These are phyloP conservation scores for Drosophila diplacantha DNA, from an alignment of 2,888 invertebrate species.

Conservation along the genomic window DNA sequence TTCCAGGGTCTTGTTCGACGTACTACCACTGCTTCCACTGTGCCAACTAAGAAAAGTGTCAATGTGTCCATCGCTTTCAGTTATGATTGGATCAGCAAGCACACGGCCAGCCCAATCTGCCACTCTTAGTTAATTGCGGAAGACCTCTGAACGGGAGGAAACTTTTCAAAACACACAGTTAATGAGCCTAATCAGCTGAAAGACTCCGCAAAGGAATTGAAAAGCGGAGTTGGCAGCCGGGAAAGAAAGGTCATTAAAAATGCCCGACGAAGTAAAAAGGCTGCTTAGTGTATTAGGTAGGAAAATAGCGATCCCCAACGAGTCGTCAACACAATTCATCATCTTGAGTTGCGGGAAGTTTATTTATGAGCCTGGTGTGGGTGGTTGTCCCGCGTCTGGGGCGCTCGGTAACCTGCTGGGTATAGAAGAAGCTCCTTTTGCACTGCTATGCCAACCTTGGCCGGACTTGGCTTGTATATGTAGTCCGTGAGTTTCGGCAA, in stretches of 20 bases:
- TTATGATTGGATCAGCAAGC: conserved; percentile 31
- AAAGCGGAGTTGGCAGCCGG: neutral
- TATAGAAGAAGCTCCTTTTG: neutral
- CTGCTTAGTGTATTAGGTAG: conserved; percentile 25
- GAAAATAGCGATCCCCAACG: conserved; percentile 55
- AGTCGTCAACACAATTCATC: conserved; percentile 69
- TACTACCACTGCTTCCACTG: conserved; percentile 41
- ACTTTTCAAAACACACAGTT: conserved; percentile 50
- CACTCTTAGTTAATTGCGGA: neutral
- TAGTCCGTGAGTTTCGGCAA: neutral
- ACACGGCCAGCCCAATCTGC: no score
- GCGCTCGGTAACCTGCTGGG: conserved; percentile 51
- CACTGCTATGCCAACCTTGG: neutral
- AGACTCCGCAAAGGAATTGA: conserved; percentile 32
- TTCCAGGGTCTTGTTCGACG: conserved; percentile 4
- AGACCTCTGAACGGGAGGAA: conserved; percentile 18
- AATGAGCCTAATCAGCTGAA: conserved; percentile 65
- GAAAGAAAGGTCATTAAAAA: neutral
- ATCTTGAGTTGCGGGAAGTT: conserved; percentile 49
- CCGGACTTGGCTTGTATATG: neutral
- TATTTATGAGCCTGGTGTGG: conserved; percentile 46
- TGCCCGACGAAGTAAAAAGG: conserved; percentile 9
- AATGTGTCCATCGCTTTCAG: conserved; percentile 38
- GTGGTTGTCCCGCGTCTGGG: conserved; percentile 23
- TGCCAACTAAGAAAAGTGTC: neutral